Percentiles rank a stretch among this genome's conserved stretches.
phyloP scores from a whole-genome alignment of 2,888 invertebrate genomes.

The Lordiphosa andalusiaca region DNA sequence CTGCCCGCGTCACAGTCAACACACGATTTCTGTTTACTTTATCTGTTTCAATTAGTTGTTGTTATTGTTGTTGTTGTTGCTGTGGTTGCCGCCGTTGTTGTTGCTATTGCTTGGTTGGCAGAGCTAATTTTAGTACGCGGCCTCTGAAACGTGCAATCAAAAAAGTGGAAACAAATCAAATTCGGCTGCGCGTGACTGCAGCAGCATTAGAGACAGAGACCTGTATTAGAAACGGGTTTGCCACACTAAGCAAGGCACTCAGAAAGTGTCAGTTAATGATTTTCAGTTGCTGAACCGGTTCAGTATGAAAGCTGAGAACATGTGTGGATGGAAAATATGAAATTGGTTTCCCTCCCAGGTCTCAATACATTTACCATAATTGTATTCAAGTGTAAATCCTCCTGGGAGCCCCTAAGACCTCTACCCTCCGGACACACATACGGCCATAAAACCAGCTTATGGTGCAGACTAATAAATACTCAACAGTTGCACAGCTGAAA shows the following conservation, averaged over 20 bases:
- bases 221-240: conserved; percentile 19
- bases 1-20: conserved; percentile 8
- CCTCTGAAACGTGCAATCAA: conserved; percentile 16
- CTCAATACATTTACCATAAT: conserved; percentile 40
- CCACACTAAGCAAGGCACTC: conserved; percentile 17
- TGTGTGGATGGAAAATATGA: no score
- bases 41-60: conserved; percentile 28
- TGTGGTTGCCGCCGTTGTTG: conserved; percentile 1
- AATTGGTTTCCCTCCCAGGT: no score
- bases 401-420: conserved; percentile 33
- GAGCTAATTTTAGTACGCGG: conserved; percentile 31
- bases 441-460: conserved; percentile 16
- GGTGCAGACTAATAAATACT: conserved; percentile 44
- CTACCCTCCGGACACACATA: conserved; percentile 5
- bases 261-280: conserved; percentile 3
- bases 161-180: background rate
- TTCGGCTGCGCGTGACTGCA: background rate
- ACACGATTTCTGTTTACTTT: conserved; percentile 34
- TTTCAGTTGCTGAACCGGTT: no score
- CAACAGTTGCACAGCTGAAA: conserved; percentile 64
- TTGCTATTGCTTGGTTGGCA: conserved; percentile 13
- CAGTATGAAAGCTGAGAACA: no score
- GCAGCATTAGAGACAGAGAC: conserved; percentile 2
- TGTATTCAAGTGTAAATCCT: conserved; percentile 48
- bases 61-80: no score